These are phyloP conservation scores for Mycteria americana DNA, from an alignment of 2,797 vertebrate species.

Conservation along the genomic window DNA sequence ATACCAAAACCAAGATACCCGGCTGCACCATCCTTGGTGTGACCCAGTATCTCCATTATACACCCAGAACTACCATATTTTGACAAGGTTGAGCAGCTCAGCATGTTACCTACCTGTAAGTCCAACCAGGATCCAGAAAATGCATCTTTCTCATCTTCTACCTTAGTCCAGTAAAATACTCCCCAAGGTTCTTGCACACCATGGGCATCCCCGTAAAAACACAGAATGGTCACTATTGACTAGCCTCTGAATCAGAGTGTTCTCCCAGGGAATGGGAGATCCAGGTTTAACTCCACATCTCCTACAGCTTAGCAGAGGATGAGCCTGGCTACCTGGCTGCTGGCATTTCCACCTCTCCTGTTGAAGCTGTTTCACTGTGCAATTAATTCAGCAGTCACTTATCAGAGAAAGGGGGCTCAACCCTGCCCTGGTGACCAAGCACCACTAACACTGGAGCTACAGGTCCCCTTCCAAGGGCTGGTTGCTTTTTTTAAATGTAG, in stretches of 20 bases:
- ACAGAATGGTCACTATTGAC: neutral
- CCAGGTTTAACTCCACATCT: neutral
- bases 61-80: neutral
- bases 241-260: neutral
- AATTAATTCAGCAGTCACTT: neutral
- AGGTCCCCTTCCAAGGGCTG: neutral
- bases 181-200: neutral
- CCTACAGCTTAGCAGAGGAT: neutral
- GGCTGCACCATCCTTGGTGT: neutral
- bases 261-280: neutral
- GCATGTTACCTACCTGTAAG: neutral
- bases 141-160: neutral
- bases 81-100: neutral
- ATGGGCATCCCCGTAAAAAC: neutral
- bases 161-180: neutral
- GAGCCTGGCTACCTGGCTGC: neutral
- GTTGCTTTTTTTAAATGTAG: neutral
- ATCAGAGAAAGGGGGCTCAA: neutral
- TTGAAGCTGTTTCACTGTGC: neutral
- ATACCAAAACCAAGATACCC: neutral
- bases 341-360: conserved; percentile 14
- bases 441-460: neutral
- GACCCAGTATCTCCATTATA: neutral
- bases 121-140: neutral
- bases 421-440: neutral